Percentiles rank a stretch among this genome's conserved stretches.
Evolutionary conservation across 2,888 invertebrate species (phyloP).

Genomic region (Hoplodrina ambigua): DNA sequence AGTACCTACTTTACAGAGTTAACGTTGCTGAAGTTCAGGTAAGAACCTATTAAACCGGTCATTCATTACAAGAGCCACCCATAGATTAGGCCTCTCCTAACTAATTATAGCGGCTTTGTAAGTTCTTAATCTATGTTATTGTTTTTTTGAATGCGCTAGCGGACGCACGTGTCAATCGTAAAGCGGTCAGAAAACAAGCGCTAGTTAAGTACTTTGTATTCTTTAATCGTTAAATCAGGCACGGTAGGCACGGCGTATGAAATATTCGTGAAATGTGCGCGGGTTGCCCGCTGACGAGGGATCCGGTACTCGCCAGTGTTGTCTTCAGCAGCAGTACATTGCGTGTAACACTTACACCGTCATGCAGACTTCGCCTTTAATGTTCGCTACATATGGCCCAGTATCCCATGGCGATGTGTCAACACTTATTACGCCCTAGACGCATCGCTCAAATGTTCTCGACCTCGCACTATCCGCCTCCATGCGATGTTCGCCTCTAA

Average conservation of each 20-base stretch:
- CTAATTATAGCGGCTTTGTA: slow-evolving; percentile 13
- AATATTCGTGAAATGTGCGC: slow-evolving; percentile 79
- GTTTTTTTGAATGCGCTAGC: slow-evolving; percentile 41
- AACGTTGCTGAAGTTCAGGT: slow-evolving; percentile 14
- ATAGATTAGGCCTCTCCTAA: background rate
- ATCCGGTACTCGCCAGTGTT: slow-evolving; percentile 85
- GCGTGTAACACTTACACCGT: slow-evolving; percentile 73
- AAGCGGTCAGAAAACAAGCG: slow-evolving; percentile 11
- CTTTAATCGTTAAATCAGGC: slow-evolving; percentile 67
- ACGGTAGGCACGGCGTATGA: slow-evolving; percentile 67
- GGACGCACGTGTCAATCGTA: slow-evolving; percentile 48
- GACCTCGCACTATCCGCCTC: slow-evolving; percentile 79
- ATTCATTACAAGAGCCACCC: slow-evolving; percentile 18
- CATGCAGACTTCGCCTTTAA: slow-evolving; percentile 78
- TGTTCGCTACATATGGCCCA: slow-evolving; percentile 68
- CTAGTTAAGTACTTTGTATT: slow-evolving; percentile 55
- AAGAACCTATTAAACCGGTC: slow-evolving; percentile 3
- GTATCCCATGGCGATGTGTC: slow-evolving; percentile 73
- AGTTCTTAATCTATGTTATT: slow-evolving; percentile 44
- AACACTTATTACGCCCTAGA: slow-evolving; percentile 85
- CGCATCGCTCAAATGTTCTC: slow-evolving; percentile 85
- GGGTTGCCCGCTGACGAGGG: slow-evolving; percentile 85
- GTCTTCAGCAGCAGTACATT: slow-evolving; percentile 86
- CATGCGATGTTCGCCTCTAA: slow-evolving; percentile 78
- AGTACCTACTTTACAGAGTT: slow-evolving; percentile 1